Percentiles rank a stretch among this genome's conserved stretches.
Evolutionary conservation across 2,113 vertebrate species (phyloP).

Genomic region (Hipposideros armiger): DNA sequence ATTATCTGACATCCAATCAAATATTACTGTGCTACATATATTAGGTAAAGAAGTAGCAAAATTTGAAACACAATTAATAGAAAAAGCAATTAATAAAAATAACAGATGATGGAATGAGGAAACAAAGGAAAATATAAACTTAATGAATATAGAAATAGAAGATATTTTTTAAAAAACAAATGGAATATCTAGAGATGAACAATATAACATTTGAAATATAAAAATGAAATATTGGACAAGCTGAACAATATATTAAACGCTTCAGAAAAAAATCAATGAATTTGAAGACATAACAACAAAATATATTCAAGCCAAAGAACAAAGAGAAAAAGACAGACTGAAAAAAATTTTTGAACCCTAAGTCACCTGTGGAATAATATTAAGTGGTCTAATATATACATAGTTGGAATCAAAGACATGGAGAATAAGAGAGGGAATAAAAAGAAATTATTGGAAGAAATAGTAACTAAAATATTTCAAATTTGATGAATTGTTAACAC

Average conservation of each 20-base stretch:
- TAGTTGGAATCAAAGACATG: not conserved
- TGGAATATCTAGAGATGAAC: not conserved
- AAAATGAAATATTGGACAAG: not conserved
- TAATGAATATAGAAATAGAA: not conserved
- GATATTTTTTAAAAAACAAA: not conserved
- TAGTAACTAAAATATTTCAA: not conserved
- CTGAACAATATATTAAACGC: not conserved
- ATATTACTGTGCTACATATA: not conserved
- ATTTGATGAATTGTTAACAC: not conserved
- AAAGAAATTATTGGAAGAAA: not conserved
- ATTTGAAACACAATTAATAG: not conserved
- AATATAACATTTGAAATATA: not conserved
- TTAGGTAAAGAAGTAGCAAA: not conserved
- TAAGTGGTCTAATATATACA: not conserved
- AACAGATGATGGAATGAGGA: not conserved
- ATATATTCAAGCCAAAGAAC: not conserved
- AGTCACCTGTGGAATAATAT: not conserved
- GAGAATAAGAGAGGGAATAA: not conserved
- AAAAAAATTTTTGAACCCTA: not conserved
- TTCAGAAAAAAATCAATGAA: not conserved
- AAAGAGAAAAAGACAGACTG: not conserved
- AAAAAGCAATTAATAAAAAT: slow-evolving; percentile 15
- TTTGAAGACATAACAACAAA: not conserved
- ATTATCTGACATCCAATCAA: not conserved
- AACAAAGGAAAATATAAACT: not conserved